Evolutionary conservation across 1,140 invertebrate species (phyloP), one percentile per base, ranked within the genome.

Genomic region (Brachionus sp.): DNA sequence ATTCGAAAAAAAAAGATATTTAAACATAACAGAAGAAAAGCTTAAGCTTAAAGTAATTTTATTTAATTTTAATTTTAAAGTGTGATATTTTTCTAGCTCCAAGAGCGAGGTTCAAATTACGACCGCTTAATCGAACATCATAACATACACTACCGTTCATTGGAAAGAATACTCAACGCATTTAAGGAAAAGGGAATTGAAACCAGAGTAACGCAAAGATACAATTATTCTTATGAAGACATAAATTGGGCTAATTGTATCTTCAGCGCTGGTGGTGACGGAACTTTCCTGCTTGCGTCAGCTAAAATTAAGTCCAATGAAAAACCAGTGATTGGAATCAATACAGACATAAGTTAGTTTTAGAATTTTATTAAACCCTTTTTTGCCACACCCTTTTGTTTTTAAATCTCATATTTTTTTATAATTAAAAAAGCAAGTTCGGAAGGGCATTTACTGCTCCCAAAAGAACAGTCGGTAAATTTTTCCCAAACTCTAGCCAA

Each of bases 231-330:
- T 85, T 64, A 84, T 83, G 92, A 94, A 35, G 88, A 92, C 64
- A 92, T 98, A 84, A 91, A 93, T 77, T 98, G 96, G 95, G 95
- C 95, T 19, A 97, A 99, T 91, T 91, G 95, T 50, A 92, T 99
- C 75, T 91, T 99, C 13, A 95, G 96, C 0, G 94, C 95, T 85
- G 97, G 97, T 50, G 98, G 98, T 0, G 97, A 99, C 90, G 98
- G 98, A 4, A 99, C 97, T 29, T 99, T 98, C 90, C 91, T 99
- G 37, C 90, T 98, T 66, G 95, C 95, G 3, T 95, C 97, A 2
- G 95, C 93, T 86, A 92, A 93, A 88, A 93, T 98, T 66, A 87
- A 89, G 19, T 89, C 90, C 83, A 88, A 91, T 85, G 91, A 92
- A 78, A 98, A 94, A 87, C 95, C 96, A 23, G 93, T 99, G 44